Percentiles rank a stretch among this genome's conserved stretches.
These are phyloP conservation scores for Aphrophora alni DNA, from an alignment of 2,888 invertebrate genomes.

Conservation along the genomic window DNA sequence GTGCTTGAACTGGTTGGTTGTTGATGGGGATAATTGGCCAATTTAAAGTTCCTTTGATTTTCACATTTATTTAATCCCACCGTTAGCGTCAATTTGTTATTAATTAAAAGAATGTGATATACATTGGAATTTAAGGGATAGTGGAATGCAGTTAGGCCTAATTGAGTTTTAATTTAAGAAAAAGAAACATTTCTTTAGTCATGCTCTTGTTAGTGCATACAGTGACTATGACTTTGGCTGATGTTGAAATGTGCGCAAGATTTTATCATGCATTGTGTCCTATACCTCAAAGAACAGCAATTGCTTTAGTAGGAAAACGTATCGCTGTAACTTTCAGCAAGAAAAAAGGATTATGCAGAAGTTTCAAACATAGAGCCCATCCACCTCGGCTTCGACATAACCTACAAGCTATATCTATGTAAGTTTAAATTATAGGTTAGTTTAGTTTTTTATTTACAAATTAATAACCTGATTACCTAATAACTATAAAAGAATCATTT, in stretches of 20 bases:
- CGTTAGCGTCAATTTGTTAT: not conserved
- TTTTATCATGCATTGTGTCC: slow-evolving; percentile 55
- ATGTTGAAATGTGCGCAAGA: slow-evolving; percentile 58
- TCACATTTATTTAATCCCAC: not conserved
- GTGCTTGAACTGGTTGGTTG: not conserved
- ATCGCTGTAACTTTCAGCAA: slow-evolving; percentile 44
- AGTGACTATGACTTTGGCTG: slow-evolving; percentile 58
- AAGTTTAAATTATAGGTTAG: not conserved
- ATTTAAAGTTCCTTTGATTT: not conserved
- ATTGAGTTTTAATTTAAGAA: not conserved
- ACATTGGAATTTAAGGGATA: not conserved
- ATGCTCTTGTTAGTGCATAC: slow-evolving; percentile 57
- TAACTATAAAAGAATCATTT: too few species aligned
- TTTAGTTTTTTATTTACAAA: too few species aligned
- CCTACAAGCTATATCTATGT: slow-evolving; percentile 32
- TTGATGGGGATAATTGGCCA: not conserved
- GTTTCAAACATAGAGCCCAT: slow-evolving; percentile 18
- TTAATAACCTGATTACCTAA: too few species aligned
- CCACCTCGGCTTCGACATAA: slow-evolving; percentile 31
- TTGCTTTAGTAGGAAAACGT: slow-evolving; percentile 44
- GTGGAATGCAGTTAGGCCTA: not conserved
- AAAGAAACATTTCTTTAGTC: not conserved
- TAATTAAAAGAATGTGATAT: not conserved
- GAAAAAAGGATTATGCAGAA: slow-evolving; percentile 25
- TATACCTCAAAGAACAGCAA: not conserved